These are phyloP conservation scores for Clarias batrachus DNA, from an alignment of 2,113 vertebrate species.

Conservation along the genomic window DNA sequence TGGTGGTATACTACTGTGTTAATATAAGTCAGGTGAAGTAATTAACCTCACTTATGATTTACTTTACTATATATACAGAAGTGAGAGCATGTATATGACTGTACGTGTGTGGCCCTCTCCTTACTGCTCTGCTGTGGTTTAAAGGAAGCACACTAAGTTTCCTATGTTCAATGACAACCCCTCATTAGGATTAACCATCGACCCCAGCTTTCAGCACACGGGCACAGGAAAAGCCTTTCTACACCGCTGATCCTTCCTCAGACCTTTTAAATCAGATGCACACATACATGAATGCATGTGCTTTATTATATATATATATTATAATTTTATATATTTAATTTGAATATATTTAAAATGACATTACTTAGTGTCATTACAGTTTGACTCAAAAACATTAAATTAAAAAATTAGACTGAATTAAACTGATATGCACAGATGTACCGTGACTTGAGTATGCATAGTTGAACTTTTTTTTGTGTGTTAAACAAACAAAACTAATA, in stretches of 20 bases:
- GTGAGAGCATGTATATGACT: conserved; percentile 20
- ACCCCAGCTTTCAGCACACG: conserved; percentile 46
- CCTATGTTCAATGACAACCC: conserved; percentile 64
- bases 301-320: not conserved
- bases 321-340: too few relatives aligned
- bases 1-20: not conserved
- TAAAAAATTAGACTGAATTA: not conserved
- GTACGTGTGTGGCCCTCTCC: conserved; percentile 57
- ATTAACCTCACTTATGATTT: not conserved
- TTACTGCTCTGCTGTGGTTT: conserved; percentile 64
- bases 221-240: conserved; percentile 29
- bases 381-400: conserved; percentile 5
- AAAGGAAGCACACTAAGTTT: conserved; percentile 66
- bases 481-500: not conserved
- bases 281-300: conserved; percentile 35
- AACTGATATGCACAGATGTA: not conserved
- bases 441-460: not conserved
- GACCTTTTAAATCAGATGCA: not conserved
- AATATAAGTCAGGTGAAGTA: not conserved
- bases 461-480: not conserved
- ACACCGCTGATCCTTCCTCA: not conserved
- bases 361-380: conserved; percentile 30
- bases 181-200: conserved; percentile 61
- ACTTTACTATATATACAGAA: not conserved
- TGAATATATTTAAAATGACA: too few relatives aligned